phyloP scores from a whole-genome alignment of 2,888 invertebrate genomes.

The Sphaerophoria taeniata region DNA sequence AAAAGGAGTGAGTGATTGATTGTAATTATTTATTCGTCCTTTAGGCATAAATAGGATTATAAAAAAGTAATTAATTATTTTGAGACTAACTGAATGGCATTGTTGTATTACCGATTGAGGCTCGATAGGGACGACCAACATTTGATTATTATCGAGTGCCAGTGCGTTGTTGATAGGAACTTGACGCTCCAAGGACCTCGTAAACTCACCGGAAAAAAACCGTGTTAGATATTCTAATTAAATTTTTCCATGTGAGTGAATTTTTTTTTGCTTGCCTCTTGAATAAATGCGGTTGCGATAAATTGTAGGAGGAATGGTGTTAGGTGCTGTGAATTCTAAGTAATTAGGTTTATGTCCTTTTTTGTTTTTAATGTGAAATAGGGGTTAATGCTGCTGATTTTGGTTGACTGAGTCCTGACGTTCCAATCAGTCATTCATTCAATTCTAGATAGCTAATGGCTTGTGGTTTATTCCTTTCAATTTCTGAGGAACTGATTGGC shows the following conservation, averaged over 20 bases:
- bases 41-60: slow-evolving; percentile 21
- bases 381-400: slow-evolving; percentile 21
- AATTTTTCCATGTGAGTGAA: slow-evolving; percentile 33
- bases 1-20: slow-evolving; percentile 35
- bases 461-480: too few species aligned
- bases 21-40: slow-evolving; percentile 30
- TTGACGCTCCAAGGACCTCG: neutral
- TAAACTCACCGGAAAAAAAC: slow-evolving; percentile 10
- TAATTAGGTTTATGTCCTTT: neutral
- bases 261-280: slow-evolving; percentile 1
- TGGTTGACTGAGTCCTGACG: slow-evolving; percentile 11
- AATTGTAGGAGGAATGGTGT: too few species aligned
- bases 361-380: neutral
- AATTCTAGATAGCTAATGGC: too few species aligned
- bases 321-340: too few species aligned
- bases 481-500: too few species aligned
- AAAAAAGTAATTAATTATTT: too few species aligned
- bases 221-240: slow-evolving; percentile 25
- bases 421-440: slow-evolving; percentile 11
- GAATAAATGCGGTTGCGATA: slow-evolving; percentile 5
- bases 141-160: slow-evolving; percentile 18
- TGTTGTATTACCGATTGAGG: slow-evolving; percentile 6
- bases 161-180: neutral
- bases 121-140: neutral
- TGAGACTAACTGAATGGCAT: too few species aligned